These are phyloP conservation scores for Megalonaias nervosa DNA, from an alignment of 1,140 invertebrate genomes.

Conservation along the genomic window DNA sequence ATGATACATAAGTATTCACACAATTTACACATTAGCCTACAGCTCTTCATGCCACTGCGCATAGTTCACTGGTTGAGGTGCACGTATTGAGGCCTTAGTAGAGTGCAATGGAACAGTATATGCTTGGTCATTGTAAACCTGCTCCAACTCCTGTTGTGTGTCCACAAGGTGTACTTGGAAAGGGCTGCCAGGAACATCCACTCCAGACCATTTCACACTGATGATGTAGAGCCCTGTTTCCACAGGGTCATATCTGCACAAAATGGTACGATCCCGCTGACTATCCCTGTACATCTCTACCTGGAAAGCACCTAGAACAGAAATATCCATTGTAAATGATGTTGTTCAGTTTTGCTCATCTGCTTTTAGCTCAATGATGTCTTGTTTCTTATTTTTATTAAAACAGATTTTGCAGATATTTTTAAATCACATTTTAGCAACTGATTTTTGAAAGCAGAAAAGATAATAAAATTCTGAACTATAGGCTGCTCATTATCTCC, in stretches of 20 bases:
- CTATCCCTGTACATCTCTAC: conserved; percentile 99
- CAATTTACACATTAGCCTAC: too few relatives aligned
- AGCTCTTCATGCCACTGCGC: too few relatives aligned
- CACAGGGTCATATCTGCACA: conserved; percentile 97
- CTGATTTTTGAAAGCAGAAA: neutral
- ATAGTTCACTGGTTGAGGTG: too few relatives aligned
- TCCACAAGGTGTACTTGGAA: conserved; percentile 99
- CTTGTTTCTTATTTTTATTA: neutral
- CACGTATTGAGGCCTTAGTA: too few relatives aligned
- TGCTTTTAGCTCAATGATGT: neutral
- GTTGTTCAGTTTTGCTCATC: neutral
- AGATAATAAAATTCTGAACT: neutral
- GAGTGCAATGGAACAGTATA: too few relatives aligned
- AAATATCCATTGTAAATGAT: neutral
- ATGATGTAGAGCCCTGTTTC: conserved; percentile 99
- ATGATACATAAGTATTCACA: too few relatives aligned
- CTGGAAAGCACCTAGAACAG: conserved; percentile 86
- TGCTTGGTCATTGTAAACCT: conserved; percentile 9
- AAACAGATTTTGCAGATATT: neutral
- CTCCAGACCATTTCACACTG: conserved; percentile 98
- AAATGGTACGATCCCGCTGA: conserved; percentile 97
- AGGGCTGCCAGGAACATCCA: conserved; percentile 92
- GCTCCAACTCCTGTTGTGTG: conserved; percentile 93
- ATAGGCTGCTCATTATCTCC: too few relatives aligned
- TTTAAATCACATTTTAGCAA: neutral